Evolutionary conservation across 2,113 vertebrate species (phyloP).

Genomic region (Pagrus major): DNA sequence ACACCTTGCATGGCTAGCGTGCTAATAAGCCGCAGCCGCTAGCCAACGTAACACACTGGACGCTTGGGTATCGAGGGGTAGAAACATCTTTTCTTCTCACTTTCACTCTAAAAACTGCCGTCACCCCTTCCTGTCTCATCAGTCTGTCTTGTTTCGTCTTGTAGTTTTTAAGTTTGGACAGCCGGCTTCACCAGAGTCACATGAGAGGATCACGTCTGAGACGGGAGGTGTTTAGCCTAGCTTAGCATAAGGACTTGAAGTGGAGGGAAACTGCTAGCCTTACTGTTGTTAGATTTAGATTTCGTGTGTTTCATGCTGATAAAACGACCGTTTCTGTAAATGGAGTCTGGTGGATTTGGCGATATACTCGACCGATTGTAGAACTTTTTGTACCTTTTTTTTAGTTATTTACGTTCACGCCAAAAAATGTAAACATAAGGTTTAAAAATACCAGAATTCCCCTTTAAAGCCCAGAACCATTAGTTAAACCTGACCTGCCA

Average conservation of each 20-base stretch:
- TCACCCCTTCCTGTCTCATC: constrained; percentile 1
- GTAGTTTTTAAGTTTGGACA: background rate
- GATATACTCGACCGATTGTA: too few species aligned
- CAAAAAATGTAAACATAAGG: too few species aligned
- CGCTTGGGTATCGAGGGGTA: constrained; percentile 44
- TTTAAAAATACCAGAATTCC: too few species aligned
- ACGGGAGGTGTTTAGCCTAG: background rate
- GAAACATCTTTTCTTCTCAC: constrained; percentile 56
- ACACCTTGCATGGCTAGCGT: constrained; percentile 71
- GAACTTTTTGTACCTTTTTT: too few species aligned
- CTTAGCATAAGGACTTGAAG: constrained; percentile 4
- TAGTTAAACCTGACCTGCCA: too few species aligned
- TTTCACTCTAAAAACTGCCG: background rate
- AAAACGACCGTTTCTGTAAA: too few species aligned
- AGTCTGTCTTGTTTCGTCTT: background rate
- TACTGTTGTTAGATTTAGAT: too few species aligned
- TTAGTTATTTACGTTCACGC: too few species aligned
- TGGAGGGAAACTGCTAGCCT: background rate
- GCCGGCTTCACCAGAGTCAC: background rate
- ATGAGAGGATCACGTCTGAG: background rate
- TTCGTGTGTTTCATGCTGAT: too few species aligned
- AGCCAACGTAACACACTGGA: constrained; percentile 48
- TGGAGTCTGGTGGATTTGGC: too few species aligned
- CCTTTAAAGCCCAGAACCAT: too few species aligned
- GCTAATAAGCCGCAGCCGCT: constrained; percentile 31